Evolutionary conservation across 2,113 vertebrate genomes (phyloP).

Genomic region (Vulpes vulpes): DNA sequence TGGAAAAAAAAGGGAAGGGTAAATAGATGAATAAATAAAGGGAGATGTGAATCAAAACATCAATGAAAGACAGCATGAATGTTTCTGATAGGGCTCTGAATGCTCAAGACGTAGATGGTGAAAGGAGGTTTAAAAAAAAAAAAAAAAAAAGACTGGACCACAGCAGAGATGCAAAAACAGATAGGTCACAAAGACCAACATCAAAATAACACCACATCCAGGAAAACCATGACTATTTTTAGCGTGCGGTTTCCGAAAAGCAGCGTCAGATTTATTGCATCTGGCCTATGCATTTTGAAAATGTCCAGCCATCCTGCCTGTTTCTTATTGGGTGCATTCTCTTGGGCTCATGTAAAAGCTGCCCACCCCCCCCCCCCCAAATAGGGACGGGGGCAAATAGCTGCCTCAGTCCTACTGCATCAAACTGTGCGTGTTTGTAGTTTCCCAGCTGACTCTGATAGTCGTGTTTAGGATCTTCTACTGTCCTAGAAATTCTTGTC

Average conservation of each 20-base stretch:
- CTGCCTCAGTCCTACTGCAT: not conserved
- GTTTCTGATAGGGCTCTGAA: not conserved
- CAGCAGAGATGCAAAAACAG: constrained; percentile 44
- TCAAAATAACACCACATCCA: constrained; percentile 60
- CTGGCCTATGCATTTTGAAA: constrained; percentile 27
- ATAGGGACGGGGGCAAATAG: not conserved
- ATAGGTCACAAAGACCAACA: constrained; percentile 55
- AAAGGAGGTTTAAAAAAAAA: not conserved
- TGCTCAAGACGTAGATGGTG: not conserved
- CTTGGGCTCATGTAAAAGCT: not conserved
- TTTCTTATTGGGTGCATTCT: not conserved
- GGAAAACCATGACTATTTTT: constrained; percentile 60
- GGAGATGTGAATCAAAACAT: not conserved
- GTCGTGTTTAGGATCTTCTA: not conserved
- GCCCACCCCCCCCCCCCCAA: not conserved
- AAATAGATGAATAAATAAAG: not conserved
- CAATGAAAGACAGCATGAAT: not conserved
- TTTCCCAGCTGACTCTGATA: not conserved
- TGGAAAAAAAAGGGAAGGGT: not conserved
- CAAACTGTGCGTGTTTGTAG: rapidly evolving
- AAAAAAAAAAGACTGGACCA: not conserved
- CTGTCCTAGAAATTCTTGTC: not conserved
- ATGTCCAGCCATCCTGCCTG: not conserved
- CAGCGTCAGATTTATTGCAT: constrained; percentile 52
- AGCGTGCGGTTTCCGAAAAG: constrained; percentile 60